Evolutionary conservation across 1,140 invertebrate species (phyloP).

Genomic region (Atta colombica): DNA sequence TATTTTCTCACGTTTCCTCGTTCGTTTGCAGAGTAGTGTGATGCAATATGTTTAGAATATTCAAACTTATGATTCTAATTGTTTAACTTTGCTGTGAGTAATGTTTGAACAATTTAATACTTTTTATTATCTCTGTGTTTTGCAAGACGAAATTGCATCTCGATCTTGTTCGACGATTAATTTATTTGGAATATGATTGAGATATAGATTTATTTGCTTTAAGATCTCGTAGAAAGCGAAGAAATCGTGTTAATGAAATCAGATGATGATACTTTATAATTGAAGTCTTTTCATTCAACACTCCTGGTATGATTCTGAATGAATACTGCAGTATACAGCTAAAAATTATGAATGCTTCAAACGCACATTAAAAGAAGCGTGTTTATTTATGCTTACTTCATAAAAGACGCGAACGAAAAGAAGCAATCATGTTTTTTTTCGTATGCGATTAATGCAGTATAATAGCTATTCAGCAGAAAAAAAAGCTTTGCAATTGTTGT

Average conservation of each 20-base stretch:
- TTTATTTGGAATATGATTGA: background rate
- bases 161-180: background rate
- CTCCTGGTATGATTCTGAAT: background rate
- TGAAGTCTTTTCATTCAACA: background rate
- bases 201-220: too few relatives aligned
- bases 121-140: background rate
- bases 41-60: background rate
- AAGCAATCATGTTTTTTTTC: constrained; percentile 2
- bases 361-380: constrained; percentile 19
- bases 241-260: background rate
- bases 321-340: constrained; percentile 14
- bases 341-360: constrained; percentile 26
- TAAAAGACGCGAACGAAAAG: background rate
- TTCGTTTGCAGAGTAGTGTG: background rate
- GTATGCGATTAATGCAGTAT: constrained; percentile 17
- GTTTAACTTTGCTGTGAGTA: background rate
- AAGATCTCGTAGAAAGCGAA: background rate
- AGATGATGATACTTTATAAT: background rate
- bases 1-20: background rate
- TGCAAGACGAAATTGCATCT: background rate
- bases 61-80: background rate
- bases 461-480: background rate
- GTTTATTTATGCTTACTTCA: constrained; percentile 36
- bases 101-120: background rate
- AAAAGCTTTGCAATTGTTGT: too few relatives aligned